Evolutionary conservation across 2,113 vertebrate species (phyloP), one percentile per base, ranked within the genome.

Genomic region (Podarcis muralis): DNA sequence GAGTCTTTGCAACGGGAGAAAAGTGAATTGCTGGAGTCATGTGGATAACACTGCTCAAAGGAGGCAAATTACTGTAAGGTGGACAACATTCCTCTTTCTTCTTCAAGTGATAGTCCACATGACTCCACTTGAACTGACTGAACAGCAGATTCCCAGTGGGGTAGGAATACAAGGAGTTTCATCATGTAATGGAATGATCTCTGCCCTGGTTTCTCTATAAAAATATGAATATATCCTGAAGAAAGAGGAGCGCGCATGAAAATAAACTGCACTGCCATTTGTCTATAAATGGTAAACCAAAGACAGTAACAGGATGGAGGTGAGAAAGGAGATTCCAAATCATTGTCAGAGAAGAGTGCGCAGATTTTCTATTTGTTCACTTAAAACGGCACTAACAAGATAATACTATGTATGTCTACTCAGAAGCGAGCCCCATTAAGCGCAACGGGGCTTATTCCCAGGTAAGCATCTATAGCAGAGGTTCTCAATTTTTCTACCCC

Each of bases 71-170:
- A 83, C 81, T 83, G 40, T 83, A 68, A 83, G 40, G 72, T 88
- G 81, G 87, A 77, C 81, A 88, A 88, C 81, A 83, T 88, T 88
- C 66, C 59, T 74, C 40, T 66, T 83, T 88, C 62, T 86, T 86
- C 74, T 68, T 88, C 87, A 77, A 88, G 87, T 77, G 74, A 83
- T 59, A 88, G 59, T 77, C 81, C 87, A 88, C 87, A 83, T 57
- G 87, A 88, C 59, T 88, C 87, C 81, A 88, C 87, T 84, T 88
- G 87, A 88, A 88, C 87, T 88, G 72, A 77, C 81, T 88, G 74
- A 83, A 68, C 87, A 88, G 87, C 81, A 83, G 72, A 83, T 77
- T 69, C 87, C 87, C 87, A 78, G 57, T 88, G 40, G 23, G 72
- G 83, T 32, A 83, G 40, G 43, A 88, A 88, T 78, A 83, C 23